phyloP scores from a whole-genome alignment of 1,140 invertebrate genomes.

The Drosophila lini region DNA sequence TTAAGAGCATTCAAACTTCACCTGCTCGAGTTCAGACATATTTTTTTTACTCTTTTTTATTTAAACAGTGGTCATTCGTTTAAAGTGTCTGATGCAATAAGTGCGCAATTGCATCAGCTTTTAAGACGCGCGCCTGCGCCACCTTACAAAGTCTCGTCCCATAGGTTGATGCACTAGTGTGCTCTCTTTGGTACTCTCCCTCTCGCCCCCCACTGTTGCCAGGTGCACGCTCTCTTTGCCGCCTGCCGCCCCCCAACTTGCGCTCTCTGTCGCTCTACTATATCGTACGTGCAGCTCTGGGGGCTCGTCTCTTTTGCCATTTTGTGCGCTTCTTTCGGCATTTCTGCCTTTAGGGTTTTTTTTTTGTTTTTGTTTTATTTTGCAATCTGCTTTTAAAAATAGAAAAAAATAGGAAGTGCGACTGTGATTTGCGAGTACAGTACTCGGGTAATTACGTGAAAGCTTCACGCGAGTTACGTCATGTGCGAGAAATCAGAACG shows the following conservation, averaged over 20 bases:
- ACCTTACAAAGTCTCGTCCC: constrained; percentile 11
- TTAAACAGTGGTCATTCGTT: constrained; percentile 20
- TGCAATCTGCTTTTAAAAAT: constrained; percentile 57
- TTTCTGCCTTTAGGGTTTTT: constrained; percentile 33
- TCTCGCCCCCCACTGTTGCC: constrained; percentile 26
- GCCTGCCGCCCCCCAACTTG: not conserved
- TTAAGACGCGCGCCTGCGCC: constrained; percentile 56
- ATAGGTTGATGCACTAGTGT: constrained; percentile 22
- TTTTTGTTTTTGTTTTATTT: constrained; percentile 17
- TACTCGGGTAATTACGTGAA: constrained; percentile 55
- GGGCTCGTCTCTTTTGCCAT: constrained; percentile 63
- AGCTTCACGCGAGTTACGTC: constrained; percentile 43
- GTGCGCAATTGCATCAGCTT: constrained; percentile 67
- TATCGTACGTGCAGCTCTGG: constrained; percentile 50
- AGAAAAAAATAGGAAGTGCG: constrained; percentile 45
- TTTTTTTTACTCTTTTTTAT: not conserved
- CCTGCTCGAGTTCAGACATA: not conserved
- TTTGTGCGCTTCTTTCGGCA: constrained; percentile 27
- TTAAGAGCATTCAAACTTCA: constrained; percentile 1
- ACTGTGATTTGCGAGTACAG: constrained; percentile 30
- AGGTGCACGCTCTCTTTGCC: constrained; percentile 12
- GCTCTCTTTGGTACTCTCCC: constrained; percentile 3
- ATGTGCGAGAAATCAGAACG: constrained; percentile 22
- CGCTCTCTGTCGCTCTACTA: constrained; percentile 8
- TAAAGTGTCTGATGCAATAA: constrained; percentile 62